Conservation (phyloP, 2,797 vertebrate species). For the Dromococcyx pavoninus region DNA sequence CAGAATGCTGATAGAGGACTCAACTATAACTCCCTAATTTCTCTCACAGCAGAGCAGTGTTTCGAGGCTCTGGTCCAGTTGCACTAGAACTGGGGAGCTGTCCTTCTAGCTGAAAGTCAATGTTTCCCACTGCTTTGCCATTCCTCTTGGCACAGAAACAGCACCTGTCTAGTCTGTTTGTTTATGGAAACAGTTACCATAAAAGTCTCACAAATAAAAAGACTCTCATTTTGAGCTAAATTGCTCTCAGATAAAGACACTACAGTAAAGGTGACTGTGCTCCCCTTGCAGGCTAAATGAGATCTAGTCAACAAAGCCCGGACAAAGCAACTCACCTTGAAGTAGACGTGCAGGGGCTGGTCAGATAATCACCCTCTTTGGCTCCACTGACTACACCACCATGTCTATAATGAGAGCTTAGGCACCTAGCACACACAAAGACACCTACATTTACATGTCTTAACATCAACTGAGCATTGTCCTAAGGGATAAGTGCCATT, state of each 20-base stretch:
- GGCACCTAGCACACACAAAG: not conserved
- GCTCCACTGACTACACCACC: conserved; percentile 7
- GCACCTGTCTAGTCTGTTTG: not conserved
- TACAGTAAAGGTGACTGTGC: not conserved
- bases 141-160: not conserved
- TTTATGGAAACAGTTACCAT: not conserved
- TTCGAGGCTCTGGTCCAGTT: not conserved
- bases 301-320: not conserved
- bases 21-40: not conserved
- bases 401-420: not conserved
- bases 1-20: not conserved
- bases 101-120: not conserved
- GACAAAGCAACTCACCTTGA: not conserved
- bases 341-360: not conserved
- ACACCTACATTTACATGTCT: not conserved
- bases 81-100: not conserved
- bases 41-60: not conserved
- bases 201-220: not conserved
- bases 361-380: not conserved
- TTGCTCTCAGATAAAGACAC: not conserved
- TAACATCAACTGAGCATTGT: not conserved
- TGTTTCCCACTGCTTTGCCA: not conserved
- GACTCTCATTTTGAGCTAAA: not conserved
- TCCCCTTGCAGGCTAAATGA: not conserved
- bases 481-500: not conserved